Evolutionary conservation across 2,113 vertebrate genomes (phyloP).

Genomic region (Equus quagga): DNA sequence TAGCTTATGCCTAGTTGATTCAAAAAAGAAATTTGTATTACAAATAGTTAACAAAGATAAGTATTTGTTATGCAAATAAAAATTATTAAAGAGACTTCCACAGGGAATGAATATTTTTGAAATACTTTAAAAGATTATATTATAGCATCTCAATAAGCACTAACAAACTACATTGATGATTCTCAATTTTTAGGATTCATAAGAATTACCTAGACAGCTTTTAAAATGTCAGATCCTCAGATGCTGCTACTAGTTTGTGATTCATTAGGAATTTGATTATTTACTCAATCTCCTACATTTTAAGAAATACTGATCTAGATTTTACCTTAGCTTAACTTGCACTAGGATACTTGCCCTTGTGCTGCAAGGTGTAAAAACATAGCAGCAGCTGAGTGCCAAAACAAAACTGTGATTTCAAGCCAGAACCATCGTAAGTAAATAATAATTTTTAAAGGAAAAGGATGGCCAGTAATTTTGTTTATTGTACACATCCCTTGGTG

Average conservation of each 20-base stretch:
- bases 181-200: neutral
- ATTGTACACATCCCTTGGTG: neutral
- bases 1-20: neutral
- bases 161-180: neutral
- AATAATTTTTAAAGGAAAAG: neutral
- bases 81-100: neutral
- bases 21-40: neutral
- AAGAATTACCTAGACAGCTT: neutral
- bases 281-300: neutral
- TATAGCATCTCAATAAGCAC: neutral
- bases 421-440: neutral
- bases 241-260: neutral
- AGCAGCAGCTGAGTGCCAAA: neutral
- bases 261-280: neutral
- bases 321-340: neutral
- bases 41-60: neutral
- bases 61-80: neutral
- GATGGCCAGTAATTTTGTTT: neutral
- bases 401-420: neutral
- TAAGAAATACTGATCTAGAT: neutral
- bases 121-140: neutral
- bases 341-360: neutral
- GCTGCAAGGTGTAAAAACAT: neutral
- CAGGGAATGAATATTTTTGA: neutral
- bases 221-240: neutral